Percentiles rank a stretch among this genome's conserved stretches.
Evolutionary conservation across 2,888 invertebrate species (phyloP).

Genomic region (Dascillus cervinus): DNA sequence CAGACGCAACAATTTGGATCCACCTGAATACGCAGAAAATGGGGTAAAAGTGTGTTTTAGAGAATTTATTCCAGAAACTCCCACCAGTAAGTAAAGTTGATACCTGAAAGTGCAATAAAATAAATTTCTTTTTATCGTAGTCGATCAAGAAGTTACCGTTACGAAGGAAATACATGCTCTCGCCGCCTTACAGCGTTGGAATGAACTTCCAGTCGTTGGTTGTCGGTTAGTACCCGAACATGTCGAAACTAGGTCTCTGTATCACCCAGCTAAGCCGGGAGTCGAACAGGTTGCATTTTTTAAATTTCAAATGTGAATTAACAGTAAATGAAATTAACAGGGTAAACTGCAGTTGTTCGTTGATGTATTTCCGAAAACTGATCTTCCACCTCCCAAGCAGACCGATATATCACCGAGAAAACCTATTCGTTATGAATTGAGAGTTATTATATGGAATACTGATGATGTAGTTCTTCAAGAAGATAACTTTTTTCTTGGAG

Average conservation of each 20-base stretch:
- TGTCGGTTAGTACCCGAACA: constrained; percentile 81
- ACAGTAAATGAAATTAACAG: constrained; percentile 41
- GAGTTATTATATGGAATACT: constrained; percentile 60
- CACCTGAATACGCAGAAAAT: constrained; percentile 46
- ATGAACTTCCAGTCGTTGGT: constrained; percentile 70
- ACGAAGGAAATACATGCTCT: constrained; percentile 72
- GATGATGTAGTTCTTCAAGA: constrained; percentile 59
- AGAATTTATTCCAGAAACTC: constrained; percentile 32
- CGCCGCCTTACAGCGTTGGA: constrained; percentile 64
- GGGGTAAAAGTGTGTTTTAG: constrained; percentile 48
- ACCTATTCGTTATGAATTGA: constrained; percentile 59
- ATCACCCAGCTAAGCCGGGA: constrained; percentile 63
- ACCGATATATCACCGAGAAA: constrained; percentile 70
- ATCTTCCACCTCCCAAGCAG: constrained; percentile 56
- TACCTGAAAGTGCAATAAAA: no score
- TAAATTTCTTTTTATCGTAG: constrained; percentile 21
- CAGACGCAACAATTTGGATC: constrained; percentile 51
- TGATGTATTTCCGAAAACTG: constrained; percentile 66
- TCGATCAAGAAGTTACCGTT: constrained; percentile 29
- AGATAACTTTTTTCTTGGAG: constrained; percentile 59
- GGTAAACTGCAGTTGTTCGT: constrained; percentile 89
- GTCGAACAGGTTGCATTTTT: constrained; percentile 54
- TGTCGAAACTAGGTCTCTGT: constrained; percentile 79
- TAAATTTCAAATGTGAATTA: background rate
- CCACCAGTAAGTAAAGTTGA: no score